Conservation (phyloP, 2,797 vertebrate genomes). For the Peromyscus eremicus region DNA sequence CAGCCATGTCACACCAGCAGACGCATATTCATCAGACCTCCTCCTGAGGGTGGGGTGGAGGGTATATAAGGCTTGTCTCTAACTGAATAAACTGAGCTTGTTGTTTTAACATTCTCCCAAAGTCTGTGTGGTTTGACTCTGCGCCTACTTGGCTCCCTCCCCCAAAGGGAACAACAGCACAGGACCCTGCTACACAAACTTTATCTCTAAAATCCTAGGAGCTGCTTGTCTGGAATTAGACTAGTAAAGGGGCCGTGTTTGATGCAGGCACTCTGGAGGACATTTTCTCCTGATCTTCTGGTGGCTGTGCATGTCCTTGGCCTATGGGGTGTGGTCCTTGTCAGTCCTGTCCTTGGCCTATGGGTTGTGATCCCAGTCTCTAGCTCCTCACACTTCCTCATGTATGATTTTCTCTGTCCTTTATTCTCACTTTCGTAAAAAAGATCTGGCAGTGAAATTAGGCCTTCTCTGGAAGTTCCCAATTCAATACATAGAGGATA, state of each 20-base stretch:
- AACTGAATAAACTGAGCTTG: no score
- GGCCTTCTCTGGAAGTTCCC: not conserved
- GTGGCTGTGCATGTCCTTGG: not conserved
- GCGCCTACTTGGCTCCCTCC: no score
- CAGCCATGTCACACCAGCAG: no score
- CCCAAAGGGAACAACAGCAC: no score
- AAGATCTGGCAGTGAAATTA: not conserved
- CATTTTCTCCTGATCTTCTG: accelerated
- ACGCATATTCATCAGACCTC: no score
- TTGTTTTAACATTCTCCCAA: no score
- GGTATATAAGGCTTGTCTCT: no score
- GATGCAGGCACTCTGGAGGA: accelerated
- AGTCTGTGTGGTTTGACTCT: no score
- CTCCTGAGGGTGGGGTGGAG: no score
- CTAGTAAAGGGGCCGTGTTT: no score
- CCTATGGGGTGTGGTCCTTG: not conserved
- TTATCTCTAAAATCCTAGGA: not conserved
- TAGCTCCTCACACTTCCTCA: accelerated
- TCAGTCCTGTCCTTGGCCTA: no score
- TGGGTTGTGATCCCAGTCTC: accelerated
- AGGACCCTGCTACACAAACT: no score
- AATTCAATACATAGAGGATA: not conserved
- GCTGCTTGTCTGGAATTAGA: not conserved
- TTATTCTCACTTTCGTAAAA: not conserved
- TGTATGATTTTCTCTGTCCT: not conserved